A percentile compares a stretch with the other conserved stretches of the same genome.
Conservation (phyloP, 2,797 vertebrate species). For the Buphagus erythrorhynchus region DNA sequence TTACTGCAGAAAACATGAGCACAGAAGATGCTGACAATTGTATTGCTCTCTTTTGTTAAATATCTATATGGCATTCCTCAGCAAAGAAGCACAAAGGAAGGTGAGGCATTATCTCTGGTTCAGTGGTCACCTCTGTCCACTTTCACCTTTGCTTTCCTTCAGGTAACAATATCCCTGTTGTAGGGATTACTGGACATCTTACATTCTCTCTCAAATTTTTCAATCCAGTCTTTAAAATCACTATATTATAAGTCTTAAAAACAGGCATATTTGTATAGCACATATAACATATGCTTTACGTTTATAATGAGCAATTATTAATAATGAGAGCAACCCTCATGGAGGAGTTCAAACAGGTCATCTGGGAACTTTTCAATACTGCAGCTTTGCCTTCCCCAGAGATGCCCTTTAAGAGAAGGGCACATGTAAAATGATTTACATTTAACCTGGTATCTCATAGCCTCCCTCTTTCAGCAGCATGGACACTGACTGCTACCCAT, state of each 20-base stretch:
- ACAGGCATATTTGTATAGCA: background rate
- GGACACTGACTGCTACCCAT: background rate
- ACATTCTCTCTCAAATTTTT: background rate
- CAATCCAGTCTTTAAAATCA: background rate
- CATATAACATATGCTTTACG: background rate
- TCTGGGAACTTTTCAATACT: background rate
- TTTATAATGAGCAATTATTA: background rate
- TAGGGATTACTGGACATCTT: background rate
- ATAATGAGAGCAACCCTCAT: background rate
- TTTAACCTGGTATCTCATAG: background rate
- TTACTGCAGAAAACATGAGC: background rate
- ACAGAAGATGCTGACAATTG: background rate
- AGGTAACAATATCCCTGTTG: background rate
- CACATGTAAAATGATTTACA: background rate
- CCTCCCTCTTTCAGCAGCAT: background rate
- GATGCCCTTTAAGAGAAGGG: background rate
- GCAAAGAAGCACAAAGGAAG: background rate
- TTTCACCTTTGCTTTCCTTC: background rate
- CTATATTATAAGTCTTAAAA: background rate
- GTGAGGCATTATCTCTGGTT: background rate
- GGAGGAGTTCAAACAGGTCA: background rate
- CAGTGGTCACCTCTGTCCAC: background rate
- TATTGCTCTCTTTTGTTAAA: background rate
- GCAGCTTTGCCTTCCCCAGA: background rate
- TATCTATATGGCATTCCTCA: background rate